Base-by-base conservation (phyloP, 2,888 invertebrate species). In the Leptogaster cylindrica region DNA sequence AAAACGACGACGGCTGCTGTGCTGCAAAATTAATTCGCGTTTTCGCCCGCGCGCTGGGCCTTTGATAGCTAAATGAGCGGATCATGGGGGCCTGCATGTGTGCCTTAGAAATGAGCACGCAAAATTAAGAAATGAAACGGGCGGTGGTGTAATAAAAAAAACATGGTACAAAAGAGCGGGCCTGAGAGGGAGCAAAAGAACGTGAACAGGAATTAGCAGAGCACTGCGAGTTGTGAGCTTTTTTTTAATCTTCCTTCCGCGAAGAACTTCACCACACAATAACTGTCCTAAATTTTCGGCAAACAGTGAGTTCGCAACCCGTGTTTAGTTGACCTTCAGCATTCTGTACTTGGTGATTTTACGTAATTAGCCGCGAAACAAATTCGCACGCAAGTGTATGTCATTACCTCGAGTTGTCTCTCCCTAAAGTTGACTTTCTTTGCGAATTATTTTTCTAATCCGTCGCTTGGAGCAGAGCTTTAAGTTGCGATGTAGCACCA, bases 251-350 rank as follows among this genome's bases (percentile, higher is more conserved):
- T n/a, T n/a, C n/a, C 68, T 68, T 68, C 66, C 66, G 68, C 66
- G 52, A 63, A 68, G 66, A 68, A 61, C 58, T 63, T 33, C 36
- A 18, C 39, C 51, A 52, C 51, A 50, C 36, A 63, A 68, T 68
- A 66, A 65, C n/a, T 68, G 70, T 70, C 70, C 70, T 70, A 70
- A 70, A 70, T 68, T 70, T 66, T 66, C 33, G 63, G 41, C 67
- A 68, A 48, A 65, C 48, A 36, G 27, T 51, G 10, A n/a, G 23
- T 28, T 65, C 61, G 67, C 55, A 65, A 52, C 65, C 39, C 65
- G 50, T 65, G 65, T 52, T 65, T 67, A 61, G 51, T 48, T 70
- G 69, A 70, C 69, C 69, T 70, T 70, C 69, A 70, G 65, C 63
- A 52, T 51, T 51, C 23, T 25, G 50, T 39, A 51, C 27, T 50